Percentiles rank a stretch among this genome's conserved stretches.
phyloP scores from a whole-genome alignment of 2,113 vertebrate genomes.

The Apistogramma diplotaenia region DNA sequence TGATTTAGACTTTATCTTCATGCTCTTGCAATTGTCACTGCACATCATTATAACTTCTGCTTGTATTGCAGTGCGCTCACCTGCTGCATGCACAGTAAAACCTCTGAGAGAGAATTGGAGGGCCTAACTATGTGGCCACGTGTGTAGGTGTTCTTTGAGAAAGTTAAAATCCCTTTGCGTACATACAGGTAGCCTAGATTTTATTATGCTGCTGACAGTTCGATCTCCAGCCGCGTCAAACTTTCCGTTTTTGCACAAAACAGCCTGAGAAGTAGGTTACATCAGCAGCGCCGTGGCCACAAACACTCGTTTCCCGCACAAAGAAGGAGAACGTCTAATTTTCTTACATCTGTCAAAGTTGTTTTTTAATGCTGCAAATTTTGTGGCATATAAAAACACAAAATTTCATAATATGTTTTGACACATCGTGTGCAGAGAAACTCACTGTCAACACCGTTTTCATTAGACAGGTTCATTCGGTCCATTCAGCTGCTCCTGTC shows the following conservation, averaged over 20 bases:
- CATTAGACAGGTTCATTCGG: conserved; percentile 25
- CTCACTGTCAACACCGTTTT: neutral
- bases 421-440: neutral
- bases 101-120: neutral
- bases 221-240: neutral
- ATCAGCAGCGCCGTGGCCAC: neutral
- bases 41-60: neutral
- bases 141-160: neutral
- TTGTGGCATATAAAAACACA: neutral
- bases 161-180: neutral
- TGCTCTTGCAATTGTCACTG: too few species aligned
- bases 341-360: neutral
- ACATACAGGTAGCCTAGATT: conserved; percentile 8
- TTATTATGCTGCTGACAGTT: conserved; percentile 7
- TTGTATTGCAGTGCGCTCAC: neutral
- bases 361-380: neutral
- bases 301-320: neutral
- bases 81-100: neutral
- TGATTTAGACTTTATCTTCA: neutral
- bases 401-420: neutral
- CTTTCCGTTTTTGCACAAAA: conserved; percentile 2
- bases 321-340: neutral
- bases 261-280: neutral
- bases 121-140: neutral
- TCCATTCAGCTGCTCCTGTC: conserved; percentile 19